Evolutionary conservation across 2,113 vertebrate species (phyloP), one percentile per base, ranked within the genome.

Genomic region (Anarrhichthys ocellatus): DNA sequence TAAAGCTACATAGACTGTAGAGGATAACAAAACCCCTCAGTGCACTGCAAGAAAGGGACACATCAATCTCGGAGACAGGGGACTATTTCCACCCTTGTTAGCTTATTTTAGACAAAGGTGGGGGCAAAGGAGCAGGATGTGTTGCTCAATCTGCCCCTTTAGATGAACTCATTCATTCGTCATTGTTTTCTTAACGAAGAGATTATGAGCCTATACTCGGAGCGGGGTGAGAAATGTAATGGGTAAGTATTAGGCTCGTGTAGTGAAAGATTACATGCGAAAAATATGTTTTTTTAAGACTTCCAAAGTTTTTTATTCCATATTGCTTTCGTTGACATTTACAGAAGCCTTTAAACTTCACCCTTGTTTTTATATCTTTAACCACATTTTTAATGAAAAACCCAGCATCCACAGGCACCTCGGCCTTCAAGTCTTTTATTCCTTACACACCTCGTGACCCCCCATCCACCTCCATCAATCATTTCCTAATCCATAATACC

Each of bases 1-100:
- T 87, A 36, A 72, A 56, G 75, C 68, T 73, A 67, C 66, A 75
- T 74, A 79, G 70, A 29, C 62, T 44, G 64, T 70, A 54, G 73
- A 80, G 74, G 80, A 79, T 81, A 90, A 89, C 89, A 90, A 88
- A 91, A 87, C 67, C 85, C 84, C 74, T 76, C 72, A 15, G 81
- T 73, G 80, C 76, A 76, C 76, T 29, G 63, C 34, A 74, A 77
- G 61, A 85, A 88, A 78, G 65, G 76, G 48, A 71, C 84, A 68
- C 91, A 93, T 94, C 87, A 81, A 88, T 94, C 92, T 90, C 59
- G 4, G 56, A 71, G 70, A 87, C 81, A 40, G 78, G 88, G 44
- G 73, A 83, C 81, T 69, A 81, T 87, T 91, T 87, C 78, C 67
- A 73, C 81, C 67, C 84, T 76, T 82, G 85, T 89, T 91, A 86